These are phyloP conservation scores for Arrhamphus sclerolepis DNA, from an alignment of 2,797 vertebrate genomes.

Conservation along the genomic window DNA sequence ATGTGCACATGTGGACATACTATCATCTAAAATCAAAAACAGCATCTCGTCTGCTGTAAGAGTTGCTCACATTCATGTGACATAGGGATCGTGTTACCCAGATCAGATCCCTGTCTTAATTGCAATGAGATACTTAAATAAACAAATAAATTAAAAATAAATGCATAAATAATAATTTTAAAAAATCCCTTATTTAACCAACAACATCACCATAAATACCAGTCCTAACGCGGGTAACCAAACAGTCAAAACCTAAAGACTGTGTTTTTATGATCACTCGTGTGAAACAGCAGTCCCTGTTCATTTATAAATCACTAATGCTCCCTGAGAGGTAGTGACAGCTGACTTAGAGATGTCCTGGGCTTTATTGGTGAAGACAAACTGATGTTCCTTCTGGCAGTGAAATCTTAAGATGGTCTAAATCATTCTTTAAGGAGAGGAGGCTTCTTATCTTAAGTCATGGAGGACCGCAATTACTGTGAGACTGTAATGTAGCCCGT, in stretches of 20 bases:
- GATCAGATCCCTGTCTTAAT: too few relatives aligned
- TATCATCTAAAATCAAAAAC: too few relatives aligned
- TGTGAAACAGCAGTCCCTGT: conserved; percentile 66
- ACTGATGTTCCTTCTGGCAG: conserved; percentile 60
- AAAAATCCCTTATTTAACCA: conserved; percentile 4
- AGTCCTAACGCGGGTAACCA: conserved; percentile 61
- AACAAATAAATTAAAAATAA: too few relatives aligned
- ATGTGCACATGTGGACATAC: too few relatives aligned
- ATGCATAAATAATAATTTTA: too few relatives aligned
- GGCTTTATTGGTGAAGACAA: conserved; percentile 67
- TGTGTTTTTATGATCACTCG: conserved; percentile 70
- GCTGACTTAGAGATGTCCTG: conserved; percentile 64
- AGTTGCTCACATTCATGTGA: too few relatives aligned
- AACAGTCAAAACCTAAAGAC: conserved; percentile 67
- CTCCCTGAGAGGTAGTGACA: conserved; percentile 66
- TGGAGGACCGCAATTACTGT: conserved; percentile 60
- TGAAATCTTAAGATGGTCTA: conserved; percentile 72
- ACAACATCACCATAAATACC: conserved; percentile 47
- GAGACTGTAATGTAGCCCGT: conserved; percentile 48
- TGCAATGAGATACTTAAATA: too few relatives aligned
- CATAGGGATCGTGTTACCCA: too few relatives aligned
- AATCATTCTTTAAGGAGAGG: conserved; percentile 86
- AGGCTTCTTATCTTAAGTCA: conserved; percentile 68
- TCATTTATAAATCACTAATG: conserved; percentile 66
- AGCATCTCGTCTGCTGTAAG: too few relatives aligned